These are phyloP conservation scores for Baryphthengus martii DNA, from an alignment of 2,113 vertebrate genomes.

Conservation along the genomic window DNA sequence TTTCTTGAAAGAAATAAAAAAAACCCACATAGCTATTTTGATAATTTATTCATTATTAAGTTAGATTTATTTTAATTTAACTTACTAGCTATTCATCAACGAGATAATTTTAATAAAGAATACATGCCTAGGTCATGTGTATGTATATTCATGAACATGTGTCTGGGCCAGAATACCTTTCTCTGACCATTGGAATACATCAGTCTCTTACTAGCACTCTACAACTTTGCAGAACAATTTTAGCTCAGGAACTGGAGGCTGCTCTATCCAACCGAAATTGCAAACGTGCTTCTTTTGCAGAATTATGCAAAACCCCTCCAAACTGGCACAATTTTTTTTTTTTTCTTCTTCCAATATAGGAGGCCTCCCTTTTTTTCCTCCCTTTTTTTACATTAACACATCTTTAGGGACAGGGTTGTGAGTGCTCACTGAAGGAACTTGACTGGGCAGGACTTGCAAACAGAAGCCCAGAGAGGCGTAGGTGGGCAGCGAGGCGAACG, in stretches of 20 bases:
- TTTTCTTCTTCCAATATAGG: neutral
- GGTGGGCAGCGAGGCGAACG: slow-evolving; percentile 40
- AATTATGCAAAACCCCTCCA: neutral
- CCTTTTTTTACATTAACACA: neutral
- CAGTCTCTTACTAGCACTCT: neutral
- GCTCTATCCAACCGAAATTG: neutral
- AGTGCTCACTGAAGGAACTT: neutral
- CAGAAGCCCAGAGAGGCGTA: slow-evolving; percentile 45
- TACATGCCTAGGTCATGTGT: neutral
- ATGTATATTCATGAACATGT: accelerated
- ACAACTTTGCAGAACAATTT: neutral
- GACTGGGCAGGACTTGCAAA: slow-evolving; percentile 10
- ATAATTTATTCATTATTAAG: neutral
- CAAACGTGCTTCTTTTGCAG: neutral
- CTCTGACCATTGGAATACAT: neutral
- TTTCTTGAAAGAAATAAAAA: neutral
- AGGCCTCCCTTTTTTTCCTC: neutral
- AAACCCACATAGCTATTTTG: neutral
- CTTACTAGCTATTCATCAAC: neutral
- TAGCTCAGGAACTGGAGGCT: neutral
- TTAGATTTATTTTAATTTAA: neutral
- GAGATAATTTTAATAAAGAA: neutral
- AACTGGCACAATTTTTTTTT: accelerated
- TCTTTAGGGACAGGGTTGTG: neutral
- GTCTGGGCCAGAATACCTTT: neutral